Percentiles rank a stretch among this genome's conserved stretches.
Conservation (phyloP, 2,888 invertebrate species). For the Lycocerus yunnanus region DNA sequence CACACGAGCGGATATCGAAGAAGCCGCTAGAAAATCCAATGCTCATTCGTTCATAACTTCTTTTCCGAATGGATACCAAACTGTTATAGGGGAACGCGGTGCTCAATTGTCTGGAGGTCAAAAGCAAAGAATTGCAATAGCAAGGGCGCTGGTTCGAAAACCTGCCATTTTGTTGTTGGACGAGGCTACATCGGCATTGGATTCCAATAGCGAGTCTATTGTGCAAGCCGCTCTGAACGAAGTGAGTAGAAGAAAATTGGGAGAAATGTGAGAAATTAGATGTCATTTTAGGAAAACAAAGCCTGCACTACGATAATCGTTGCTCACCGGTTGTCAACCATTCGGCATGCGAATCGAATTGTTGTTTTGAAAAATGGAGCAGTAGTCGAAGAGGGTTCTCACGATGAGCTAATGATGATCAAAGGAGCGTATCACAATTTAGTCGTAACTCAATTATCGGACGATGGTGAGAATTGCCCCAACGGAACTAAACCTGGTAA, state of each 20-base stretch:
- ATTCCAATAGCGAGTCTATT: slow-evolving; percentile 81
- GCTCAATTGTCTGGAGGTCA: slow-evolving; percentile 84
- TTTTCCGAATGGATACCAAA: slow-evolving; percentile 79
- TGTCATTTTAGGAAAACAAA: slow-evolving; percentile 64
- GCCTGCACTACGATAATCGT: slow-evolving; percentile 79
- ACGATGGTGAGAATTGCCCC: no score
- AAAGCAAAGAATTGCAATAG: slow-evolving; percentile 89
- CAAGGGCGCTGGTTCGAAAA: slow-evolving; percentile 80
- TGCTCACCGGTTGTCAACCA: slow-evolving; percentile 77
- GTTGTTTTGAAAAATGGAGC: slow-evolving; percentile 71
- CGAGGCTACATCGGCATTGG: slow-evolving; percentile 89
- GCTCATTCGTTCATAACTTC: slow-evolving; percentile 78
- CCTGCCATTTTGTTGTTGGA: slow-evolving; percentile 80
- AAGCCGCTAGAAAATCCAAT: slow-evolving; percentile 74
- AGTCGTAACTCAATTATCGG: neutral
- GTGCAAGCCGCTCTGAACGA: slow-evolving; percentile 81
- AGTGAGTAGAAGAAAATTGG: slow-evolving; percentile 53
- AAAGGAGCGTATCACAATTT: slow-evolving; percentile 69
- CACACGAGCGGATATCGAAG: slow-evolving; percentile 67
- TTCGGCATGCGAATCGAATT: slow-evolving; percentile 73
- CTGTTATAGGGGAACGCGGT: slow-evolving; percentile 83
- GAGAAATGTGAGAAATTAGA: slow-evolving; percentile 14
- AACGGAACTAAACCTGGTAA: no score
- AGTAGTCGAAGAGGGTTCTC: slow-evolving; percentile 73
- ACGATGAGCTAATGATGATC: slow-evolving; percentile 68